phyloP scores from a whole-genome alignment of 2,113 vertebrate species.

The Sminthopsis crassicaudata region DNA sequence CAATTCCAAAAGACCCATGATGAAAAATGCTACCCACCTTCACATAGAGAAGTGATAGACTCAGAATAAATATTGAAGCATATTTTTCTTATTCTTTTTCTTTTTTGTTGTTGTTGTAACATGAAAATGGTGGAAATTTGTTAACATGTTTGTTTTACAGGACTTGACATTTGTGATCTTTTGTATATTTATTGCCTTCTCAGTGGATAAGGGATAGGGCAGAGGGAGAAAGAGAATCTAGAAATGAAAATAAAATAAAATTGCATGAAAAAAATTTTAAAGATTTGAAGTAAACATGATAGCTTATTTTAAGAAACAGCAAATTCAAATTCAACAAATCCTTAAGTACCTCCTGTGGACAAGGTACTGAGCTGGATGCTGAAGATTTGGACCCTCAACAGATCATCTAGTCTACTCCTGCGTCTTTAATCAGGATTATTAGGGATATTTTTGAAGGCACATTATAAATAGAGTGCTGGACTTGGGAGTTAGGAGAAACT shows the following conservation, averaged over 20 bases:
- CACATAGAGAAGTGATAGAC: neutral
- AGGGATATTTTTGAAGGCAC: neutral
- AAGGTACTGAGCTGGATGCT: neutral
- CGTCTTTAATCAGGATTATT: neutral
- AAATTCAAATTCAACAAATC: neutral
- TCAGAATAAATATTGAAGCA: neutral
- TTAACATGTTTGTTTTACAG: neutral
- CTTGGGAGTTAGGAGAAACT: neutral
- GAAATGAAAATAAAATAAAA: neutral
- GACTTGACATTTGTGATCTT: too few relatives aligned
- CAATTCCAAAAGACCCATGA: neutral
- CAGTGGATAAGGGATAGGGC: neutral
- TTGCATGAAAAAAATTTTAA: neutral
- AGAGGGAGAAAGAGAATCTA: neutral
- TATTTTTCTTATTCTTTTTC: neutral
- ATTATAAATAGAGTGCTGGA: neutral
- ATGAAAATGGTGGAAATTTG: neutral
- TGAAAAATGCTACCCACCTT: neutral
- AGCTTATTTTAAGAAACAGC: neutral
- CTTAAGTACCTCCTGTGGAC: neutral
- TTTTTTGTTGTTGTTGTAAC: neutral
- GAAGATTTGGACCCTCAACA: neutral
- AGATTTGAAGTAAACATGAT: neutral
- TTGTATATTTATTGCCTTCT: neutral
- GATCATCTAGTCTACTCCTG: neutral